Evolutionary conservation across 2,797 vertebrate genomes (phyloP).

Genomic region (Oreochromis grahami): DNA sequence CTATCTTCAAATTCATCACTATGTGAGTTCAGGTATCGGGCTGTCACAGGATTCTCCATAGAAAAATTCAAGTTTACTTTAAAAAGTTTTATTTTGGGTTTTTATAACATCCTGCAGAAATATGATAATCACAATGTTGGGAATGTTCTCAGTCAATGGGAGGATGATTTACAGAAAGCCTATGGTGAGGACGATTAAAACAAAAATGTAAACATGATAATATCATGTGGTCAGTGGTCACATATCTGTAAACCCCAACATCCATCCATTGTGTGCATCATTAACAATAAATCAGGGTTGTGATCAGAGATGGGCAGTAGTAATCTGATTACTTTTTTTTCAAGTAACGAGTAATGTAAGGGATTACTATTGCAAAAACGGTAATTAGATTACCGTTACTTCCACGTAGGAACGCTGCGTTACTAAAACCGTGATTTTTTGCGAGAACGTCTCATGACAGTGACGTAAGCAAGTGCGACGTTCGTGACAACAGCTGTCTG

Average conservation of each 20-base stretch:
- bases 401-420: no score
- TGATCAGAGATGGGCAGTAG: no score
- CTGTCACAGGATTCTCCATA: neutral
- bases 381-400: no score
- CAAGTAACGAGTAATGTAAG: no score
- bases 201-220: neutral
- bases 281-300: neutral
- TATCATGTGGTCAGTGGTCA: neutral
- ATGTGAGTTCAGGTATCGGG: neutral
- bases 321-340: no score
- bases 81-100: neutral
- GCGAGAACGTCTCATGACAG: no score
- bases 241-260: neutral
- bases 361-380: no score
- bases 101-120: neutral
- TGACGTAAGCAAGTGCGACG: no score
- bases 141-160: neutral
- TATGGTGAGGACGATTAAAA: neutral
- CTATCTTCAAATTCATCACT: neutral
- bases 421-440: no score
- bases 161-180: neutral
- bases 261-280: no score
- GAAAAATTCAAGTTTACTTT: neutral
- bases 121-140: neutral
- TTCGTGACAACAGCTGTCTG: no score